Conservation (phyloP, 2,113 vertebrate species). For the Nymphicus hollandicus region DNA sequence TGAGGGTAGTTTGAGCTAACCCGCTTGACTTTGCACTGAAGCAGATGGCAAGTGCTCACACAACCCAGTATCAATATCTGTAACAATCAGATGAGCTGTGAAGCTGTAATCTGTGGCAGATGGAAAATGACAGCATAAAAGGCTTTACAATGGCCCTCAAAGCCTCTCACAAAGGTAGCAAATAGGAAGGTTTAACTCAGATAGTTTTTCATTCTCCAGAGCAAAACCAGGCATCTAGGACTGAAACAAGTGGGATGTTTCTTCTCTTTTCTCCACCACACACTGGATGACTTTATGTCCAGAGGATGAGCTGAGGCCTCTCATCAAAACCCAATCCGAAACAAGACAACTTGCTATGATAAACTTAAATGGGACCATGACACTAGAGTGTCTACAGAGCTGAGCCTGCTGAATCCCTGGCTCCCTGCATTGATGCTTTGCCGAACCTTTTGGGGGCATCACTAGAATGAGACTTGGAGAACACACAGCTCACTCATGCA, state of each 20-base stretch:
- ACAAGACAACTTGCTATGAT: background rate
- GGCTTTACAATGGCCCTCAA: background rate
- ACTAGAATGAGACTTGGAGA: background rate
- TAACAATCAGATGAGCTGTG: slow-evolving; percentile 37
- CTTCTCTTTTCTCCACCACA: background rate
- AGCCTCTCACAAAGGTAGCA: slow-evolving; percentile 2
- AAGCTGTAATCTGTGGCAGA: slow-evolving; percentile 32
- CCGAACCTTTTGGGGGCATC: background rate
- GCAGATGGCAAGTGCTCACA: slow-evolving; percentile 41
- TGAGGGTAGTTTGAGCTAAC: background rate
- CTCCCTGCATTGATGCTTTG: background rate
- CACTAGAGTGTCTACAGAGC: background rate
- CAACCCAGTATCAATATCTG: background rate
- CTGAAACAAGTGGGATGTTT: background rate
- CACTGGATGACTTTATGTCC: background rate
- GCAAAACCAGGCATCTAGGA: background rate
- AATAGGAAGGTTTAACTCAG: background rate
- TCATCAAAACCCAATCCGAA: background rate
- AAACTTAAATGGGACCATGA: background rate
- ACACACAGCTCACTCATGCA: background rate
- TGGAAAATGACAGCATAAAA: slow-evolving; percentile 52
- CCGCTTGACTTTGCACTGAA: background rate
- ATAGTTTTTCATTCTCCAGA: background rate
- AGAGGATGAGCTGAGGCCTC: background rate
- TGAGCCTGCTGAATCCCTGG: background rate